A percentile compares a stretch with the other conserved stretches of the same genome.
phyloP scores from a whole-genome alignment of 2,113 vertebrate genomes.

The Peromyscus maniculatus region DNA sequence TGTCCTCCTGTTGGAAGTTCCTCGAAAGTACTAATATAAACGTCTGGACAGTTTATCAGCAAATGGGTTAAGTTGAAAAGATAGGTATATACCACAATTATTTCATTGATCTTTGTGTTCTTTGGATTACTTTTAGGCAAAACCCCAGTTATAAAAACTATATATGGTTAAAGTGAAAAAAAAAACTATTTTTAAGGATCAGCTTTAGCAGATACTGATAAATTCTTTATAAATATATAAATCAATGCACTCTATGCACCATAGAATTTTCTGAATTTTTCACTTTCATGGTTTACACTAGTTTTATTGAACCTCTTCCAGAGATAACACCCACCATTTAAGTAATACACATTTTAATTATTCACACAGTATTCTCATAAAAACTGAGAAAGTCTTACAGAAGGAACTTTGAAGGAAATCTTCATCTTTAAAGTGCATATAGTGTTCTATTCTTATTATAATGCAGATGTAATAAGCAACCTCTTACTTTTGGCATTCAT shows the following conservation, averaged over 20 bases:
- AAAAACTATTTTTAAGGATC: neutral
- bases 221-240: neutral
- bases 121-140: neutral
- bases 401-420: neutral
- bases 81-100: neutral
- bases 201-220: neutral
- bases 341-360: neutral
- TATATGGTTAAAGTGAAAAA: neutral
- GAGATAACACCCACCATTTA: neutral
- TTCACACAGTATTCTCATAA: neutral
- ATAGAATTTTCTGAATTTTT: neutral
- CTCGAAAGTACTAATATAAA: neutral
- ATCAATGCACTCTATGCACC: neutral
- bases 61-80: neutral
- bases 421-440: neutral
- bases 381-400: neutral
- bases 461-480: neutral
- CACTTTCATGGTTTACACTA: neutral
- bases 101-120: neutral
- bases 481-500: conserved; percentile 96
- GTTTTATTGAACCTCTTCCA: neutral
- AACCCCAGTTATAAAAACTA: neutral
- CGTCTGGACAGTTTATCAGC: neutral
- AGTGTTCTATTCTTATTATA: neutral
- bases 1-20: neutral